A percentile compares a stretch with the other conserved stretches of the same genome.
phyloP scores from a whole-genome alignment of 2,888 invertebrate genomes.

The Lymantria dispar region DNA sequence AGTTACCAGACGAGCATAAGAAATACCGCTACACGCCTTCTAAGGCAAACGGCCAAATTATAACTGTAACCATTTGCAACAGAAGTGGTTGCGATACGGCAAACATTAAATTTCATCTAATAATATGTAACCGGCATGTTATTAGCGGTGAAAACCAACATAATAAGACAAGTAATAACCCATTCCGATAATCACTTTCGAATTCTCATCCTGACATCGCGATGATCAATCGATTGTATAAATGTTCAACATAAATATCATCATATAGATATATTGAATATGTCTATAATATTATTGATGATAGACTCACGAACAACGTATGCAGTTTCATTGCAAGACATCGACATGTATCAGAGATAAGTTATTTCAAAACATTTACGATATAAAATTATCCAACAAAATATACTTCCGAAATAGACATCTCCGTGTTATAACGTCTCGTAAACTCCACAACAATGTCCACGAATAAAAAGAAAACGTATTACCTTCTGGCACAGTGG shows the following conservation, averaged over 20 bases:
- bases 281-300: slow-evolving; percentile 1
- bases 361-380: background rate
- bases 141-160: slow-evolving; percentile 57
- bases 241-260: slow-evolving; percentile 2
- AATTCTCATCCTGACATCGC: slow-evolving; percentile 37
- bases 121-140: slow-evolving; percentile 43
- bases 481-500: slow-evolving; percentile 69
- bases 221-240: slow-evolving; percentile 22
- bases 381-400: too few species aligned
- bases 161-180: too few species aligned
- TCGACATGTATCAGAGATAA: slow-evolving; percentile 4
- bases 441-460: slow-evolving; percentile 29
- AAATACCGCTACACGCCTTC: slow-evolving; percentile 67
- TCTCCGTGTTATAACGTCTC: slow-evolving; percentile 6
- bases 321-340: slow-evolving; percentile 27
- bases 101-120: slow-evolving; percentile 42
- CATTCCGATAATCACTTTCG: slow-evolving; percentile 45
- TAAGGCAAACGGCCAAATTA: slow-evolving; percentile 60
- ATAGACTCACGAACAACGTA: slow-evolving; percentile 19
- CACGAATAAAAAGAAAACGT: slow-evolving; percentile 45
- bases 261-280: slow-evolving; percentile 1
- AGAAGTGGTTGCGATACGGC: slow-evolving; percentile 31
- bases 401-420: too few species aligned
- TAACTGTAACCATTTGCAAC: slow-evolving; percentile 63
- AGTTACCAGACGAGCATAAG: slow-evolving; percentile 53